Percentiles rank a stretch among this genome's conserved stretches.
Evolutionary conservation across 2,888 invertebrate genomes (phyloP).

Genomic region (Pollenia griseotomentosa): DNA sequence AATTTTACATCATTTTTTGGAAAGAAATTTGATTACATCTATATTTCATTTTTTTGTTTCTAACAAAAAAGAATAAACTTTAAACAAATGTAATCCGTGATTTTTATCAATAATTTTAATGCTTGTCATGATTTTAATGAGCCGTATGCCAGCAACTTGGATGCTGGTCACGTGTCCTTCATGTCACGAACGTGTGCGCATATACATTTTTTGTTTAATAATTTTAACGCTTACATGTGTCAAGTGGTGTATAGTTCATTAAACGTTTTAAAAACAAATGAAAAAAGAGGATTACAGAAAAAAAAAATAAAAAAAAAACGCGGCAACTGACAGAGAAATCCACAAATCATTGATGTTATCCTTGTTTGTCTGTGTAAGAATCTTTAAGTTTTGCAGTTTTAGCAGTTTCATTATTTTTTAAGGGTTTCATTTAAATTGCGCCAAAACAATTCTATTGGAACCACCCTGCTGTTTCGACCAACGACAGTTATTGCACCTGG

Average conservation of each 20-base stretch:
- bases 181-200: conserved; percentile 52
- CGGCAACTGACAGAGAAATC: conserved; percentile 37
- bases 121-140: conserved; percentile 78
- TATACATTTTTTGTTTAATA: conserved; percentile 48
- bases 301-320: conserved; percentile 3
- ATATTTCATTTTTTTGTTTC: neutral
- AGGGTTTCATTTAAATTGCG: conserved; percentile 44
- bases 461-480: conserved; percentile 74
- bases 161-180: conserved; percentile 66
- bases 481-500: conserved; percentile 81
- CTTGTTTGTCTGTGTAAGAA: conserved; percentile 5
- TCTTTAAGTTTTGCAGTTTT: conserved; percentile 20
- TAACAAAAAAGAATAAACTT: conserved; percentile 4
- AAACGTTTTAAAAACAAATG: conserved; percentile 27
- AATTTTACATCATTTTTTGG: conserved; percentile 12
- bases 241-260: conserved; percentile 69
- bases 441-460: conserved; percentile 34
- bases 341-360: conserved; percentile 68
- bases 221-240: conserved; percentile 68
- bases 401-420: conserved; percentile 4
- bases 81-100: conserved; percentile 73
- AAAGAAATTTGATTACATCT: conserved; percentile 51
- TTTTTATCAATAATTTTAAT: conserved; percentile 77
- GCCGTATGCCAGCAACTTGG: conserved; percentile 63
- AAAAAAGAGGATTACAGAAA: conserved; percentile 72